These are phyloP conservation scores for Eupithecia vulgata DNA, from an alignment of 2,888 invertebrate genomes.

Conservation along the genomic window DNA sequence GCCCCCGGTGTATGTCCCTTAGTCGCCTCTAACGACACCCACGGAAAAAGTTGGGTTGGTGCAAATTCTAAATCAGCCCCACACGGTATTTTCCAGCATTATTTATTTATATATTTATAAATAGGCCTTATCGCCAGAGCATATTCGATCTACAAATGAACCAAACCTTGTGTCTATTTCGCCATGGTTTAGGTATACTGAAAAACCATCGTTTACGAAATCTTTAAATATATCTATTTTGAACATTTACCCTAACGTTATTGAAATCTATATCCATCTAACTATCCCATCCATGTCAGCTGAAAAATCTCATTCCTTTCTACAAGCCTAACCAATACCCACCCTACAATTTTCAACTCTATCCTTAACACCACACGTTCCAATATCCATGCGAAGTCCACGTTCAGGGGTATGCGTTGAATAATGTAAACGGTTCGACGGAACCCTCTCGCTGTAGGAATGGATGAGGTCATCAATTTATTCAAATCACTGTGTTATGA, in stretches of 20 bases:
- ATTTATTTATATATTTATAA: no score
- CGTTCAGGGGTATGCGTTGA: constrained; percentile 23
- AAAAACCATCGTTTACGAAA: not conserved
- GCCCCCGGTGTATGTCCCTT: no score
- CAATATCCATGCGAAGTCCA: constrained; percentile 1
- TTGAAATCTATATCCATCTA: not conserved
- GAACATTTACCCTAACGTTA: not conserved
- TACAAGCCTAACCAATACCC: not conserved
- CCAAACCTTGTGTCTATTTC: no score
- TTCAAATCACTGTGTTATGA: constrained; percentile 17
- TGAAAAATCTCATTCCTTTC: not conserved
- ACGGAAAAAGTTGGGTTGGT: no score
- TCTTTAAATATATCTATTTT: not conserved
- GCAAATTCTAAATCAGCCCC: no score
- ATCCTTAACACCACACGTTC: not conserved
- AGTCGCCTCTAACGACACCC: no score
- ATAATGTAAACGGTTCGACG: constrained; percentile 37
- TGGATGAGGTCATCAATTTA: constrained; percentile 21
- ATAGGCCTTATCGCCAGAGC: no score
- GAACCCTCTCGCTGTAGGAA: constrained; percentile 23
- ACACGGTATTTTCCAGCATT: no score
- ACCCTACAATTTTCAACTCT: not conserved
- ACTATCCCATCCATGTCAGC: not conserved
- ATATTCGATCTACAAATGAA: no score
- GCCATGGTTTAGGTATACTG: no score